These are phyloP conservation scores for Orgyia antiqua DNA, from an alignment of 2,888 invertebrate species.

Conservation along the genomic window DNA sequence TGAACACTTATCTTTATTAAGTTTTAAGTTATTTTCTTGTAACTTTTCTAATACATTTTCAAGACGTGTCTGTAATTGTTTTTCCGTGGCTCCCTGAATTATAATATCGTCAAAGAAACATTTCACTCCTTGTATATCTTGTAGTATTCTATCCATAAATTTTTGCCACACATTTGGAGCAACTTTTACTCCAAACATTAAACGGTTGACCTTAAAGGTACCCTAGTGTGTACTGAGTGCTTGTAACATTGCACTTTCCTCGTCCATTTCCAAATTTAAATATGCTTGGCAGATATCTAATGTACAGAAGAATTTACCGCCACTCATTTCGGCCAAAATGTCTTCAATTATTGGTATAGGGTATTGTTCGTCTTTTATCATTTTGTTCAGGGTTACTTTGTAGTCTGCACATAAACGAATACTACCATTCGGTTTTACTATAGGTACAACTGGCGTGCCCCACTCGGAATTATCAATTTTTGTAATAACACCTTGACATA, in stretches of 20 bases:
- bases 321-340: no score
- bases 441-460: constrained; percentile 9
- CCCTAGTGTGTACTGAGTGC: constrained; percentile 16
- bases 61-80: constrained; percentile 1
- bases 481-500: no score
- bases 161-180: constrained; percentile 11
- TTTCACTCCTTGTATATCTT: constrained; percentile 2
- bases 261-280: constrained; percentile 12
- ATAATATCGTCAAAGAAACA: constrained; percentile 6
- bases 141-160: background rate
- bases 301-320: background rate
- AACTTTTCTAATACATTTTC: constrained; percentile 7
- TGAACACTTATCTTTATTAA: constrained; percentile 11
- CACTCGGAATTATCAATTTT: no score
- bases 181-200: constrained; percentile 12
- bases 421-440: constrained; percentile 7
- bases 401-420: constrained; percentile 3
- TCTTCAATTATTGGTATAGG: constrained; percentile 1
- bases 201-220: constrained; percentile 2
- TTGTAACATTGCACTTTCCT: constrained; percentile 11
- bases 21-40: constrained; percentile 2
- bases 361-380: no score
- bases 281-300: constrained; percentile 2
- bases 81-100: constrained; percentile 1
- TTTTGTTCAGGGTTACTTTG: no score